phyloP scores from a whole-genome alignment of 2,888 invertebrate genomes.

The Machimus atricapillus region DNA sequence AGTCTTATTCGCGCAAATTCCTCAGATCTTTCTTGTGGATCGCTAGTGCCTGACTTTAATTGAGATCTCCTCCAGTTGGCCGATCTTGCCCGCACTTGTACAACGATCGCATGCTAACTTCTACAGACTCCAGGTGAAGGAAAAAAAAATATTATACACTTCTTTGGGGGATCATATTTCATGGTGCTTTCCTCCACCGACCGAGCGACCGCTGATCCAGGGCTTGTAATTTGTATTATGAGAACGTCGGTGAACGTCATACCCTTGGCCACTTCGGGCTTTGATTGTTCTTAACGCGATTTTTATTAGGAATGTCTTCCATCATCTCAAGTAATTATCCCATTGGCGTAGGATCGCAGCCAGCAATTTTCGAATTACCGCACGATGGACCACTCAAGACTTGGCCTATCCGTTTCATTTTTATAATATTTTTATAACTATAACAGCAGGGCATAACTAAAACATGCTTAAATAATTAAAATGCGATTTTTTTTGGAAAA shows the following conservation, averaged over 20 bases:
- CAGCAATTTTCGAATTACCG: slow-evolving; percentile 4
- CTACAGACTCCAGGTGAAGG: not conserved
- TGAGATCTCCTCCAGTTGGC: not conserved
- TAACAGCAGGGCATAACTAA: not conserved
- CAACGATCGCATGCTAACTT: not conserved
- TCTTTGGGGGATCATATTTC: slow-evolving; percentile 16
- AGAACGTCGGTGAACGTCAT: slow-evolving; percentile 17
- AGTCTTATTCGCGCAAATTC: not conserved
- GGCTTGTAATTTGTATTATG: slow-evolving; percentile 1
- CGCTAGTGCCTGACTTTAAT: not conserved
- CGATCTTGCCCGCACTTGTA: not conserved
- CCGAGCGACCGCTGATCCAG: not conserved
- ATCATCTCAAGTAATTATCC: slow-evolving; percentile 20
- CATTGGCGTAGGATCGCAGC: slow-evolving; percentile 8
- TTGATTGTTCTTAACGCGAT: slow-evolving; percentile 36
- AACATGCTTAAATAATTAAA: not conserved
- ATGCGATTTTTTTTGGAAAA: not conserved
- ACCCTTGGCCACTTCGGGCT: slow-evolving; percentile 34
- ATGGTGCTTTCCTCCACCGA: not conserved
- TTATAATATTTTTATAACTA: not conserved
- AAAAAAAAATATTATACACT: not conserved
- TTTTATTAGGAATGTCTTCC: slow-evolving; percentile 25
- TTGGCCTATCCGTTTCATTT: not conserved
- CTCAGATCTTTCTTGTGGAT: not conserved
- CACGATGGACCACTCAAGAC: not conserved